Evolutionary conservation across 2,888 invertebrate genomes (phyloP), one percentile per base, ranked within the genome.

Genomic region (Drosophila melanosoma): DNA sequence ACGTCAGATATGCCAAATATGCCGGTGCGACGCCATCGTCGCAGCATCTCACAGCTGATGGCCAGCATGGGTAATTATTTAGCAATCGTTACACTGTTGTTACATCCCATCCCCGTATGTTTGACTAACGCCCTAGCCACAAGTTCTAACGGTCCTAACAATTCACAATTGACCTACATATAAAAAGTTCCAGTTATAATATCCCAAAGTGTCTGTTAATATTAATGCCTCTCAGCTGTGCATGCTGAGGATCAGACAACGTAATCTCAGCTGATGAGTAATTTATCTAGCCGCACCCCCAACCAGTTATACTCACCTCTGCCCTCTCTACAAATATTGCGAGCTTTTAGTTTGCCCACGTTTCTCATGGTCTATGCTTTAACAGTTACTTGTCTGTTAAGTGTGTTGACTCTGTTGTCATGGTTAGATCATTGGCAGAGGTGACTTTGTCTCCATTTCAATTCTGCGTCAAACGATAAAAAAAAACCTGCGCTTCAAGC

Each of bases 31-130:
- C 92, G 92, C 74, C 93, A 93, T 87, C 92, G 92, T 69, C 92
- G 93, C 70, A 93, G 93, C 84, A 93, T 93, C 66, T 93, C 93
- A 76, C 93, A 93, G 86, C 90, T 93, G 79, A 92, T 93, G 78
- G 92, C 91, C 49, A 91, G 89, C 81, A 89, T 92, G 88, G 93
- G 93, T 93, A 93, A 90, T 78, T 64, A 26, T 54, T 32, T 49
- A 15, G 42, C 49, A 17, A 52, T 26, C 17, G 4, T 4, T 8
- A 23, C 4, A 17, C 17, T 26, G 5, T 5, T 15, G 15, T 1
- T 10, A 26, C 17, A 17, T 5, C 17, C 26, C 15, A 26, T 26
- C 4, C 17, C 17, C 11, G 8, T 4, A 17, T 11, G 17, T 11
- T 10, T 35, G 15, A 17, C 17, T 10, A 38, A 38, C 11, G 38